Base-by-base conservation (phyloP, 2,888 invertebrate genomes). In the Cephus pulcher region DNA sequence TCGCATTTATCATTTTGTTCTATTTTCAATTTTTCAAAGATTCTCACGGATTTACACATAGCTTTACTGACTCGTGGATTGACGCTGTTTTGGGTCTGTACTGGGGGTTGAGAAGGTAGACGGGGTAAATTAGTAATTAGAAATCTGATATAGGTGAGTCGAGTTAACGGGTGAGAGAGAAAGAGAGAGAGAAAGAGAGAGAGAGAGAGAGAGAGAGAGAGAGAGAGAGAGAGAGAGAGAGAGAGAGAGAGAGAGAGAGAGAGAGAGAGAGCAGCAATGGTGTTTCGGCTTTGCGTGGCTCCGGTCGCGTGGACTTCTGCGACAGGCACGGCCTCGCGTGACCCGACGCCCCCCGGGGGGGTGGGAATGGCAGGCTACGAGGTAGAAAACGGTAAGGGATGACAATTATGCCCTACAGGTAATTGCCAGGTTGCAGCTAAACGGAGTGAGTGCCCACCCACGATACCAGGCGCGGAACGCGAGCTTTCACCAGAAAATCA, bases 291-390 rank as follows among this genome's bases (percentile, higher is more conserved):
- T 90, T 88, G 91, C 90, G 90, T 90, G 90, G 90, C 86, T 88
- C 85, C 84, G 82, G 89, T 90, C 90, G 90, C 89, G 90, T 91
- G 91, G 90, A 89, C 87, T 89, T 86, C 85, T 89, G 91, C 90
- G 91, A 91, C 91, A 91, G 91, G 91, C 89, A 90, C 90, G 90
- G 89, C 91, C 90, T 90, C 89, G 90, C 90, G 90, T 91, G 91
- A 90, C 88, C 87, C 86, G 83, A 87, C 89, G 88, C 88, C 88
- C 89, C 80, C 78, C 12, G 35, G 35, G 75, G 40, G 56, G 75
- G 32, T 32, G 32, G 56, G n/a, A 75, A 32, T 40, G 40, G 79
- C 77, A 79, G 78, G 80, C 76, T 78, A 78, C 80, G 82, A 84
- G 83, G 82, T 84, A 86, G 87, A 85, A 88, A 86, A 86, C 85